These are phyloP conservation scores for Drosophila paramelanica DNA, from an alignment of 2,888 invertebrate species.

Conservation along the genomic window DNA sequence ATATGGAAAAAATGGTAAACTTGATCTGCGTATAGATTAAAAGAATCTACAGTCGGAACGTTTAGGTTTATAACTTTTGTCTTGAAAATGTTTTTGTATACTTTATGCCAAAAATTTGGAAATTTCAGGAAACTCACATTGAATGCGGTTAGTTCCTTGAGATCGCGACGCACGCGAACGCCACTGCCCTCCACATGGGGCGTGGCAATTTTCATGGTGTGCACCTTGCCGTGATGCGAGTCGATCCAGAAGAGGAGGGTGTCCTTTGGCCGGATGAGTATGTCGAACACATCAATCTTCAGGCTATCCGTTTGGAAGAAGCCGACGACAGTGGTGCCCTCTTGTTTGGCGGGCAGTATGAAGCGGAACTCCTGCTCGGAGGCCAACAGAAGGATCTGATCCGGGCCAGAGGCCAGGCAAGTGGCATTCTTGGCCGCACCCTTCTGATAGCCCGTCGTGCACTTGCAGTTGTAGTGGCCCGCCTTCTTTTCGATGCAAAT, in stretches of 20 bases:
- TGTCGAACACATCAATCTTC: constrained; percentile 87
- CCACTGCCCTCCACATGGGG: constrained; percentile 77
- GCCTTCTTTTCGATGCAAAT: constrained; percentile 89
- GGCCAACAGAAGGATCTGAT: constrained; percentile 83
- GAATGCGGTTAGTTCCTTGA: constrained; percentile 83
- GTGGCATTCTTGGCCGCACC: constrained; percentile 85
- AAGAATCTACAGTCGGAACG: too few species aligned
- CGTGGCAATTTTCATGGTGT: constrained; percentile 84
- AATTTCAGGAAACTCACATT: constrained; percentile 69
- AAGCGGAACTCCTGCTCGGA: constrained; percentile 85
- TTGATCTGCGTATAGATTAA: too few species aligned
- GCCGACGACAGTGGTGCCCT: constrained; percentile 86
- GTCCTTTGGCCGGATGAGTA: constrained; percentile 86
- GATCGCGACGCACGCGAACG: constrained; percentile 77
- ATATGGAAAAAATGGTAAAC: too few species aligned
- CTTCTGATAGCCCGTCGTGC: constrained; percentile 88
- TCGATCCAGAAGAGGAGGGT: constrained; percentile 85
- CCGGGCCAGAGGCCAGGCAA: constrained; percentile 86
- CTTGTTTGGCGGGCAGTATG: constrained; percentile 83
- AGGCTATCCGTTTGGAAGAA: constrained; percentile 88
- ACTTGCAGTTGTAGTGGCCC: constrained; percentile 87
- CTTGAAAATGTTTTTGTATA: too few species aligned
- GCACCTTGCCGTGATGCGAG: constrained; percentile 84
- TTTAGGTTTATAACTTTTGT: too few species aligned
- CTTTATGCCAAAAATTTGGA: background rate